These are phyloP conservation scores for Mormyrops attenuatus DNA, from an alignment of 2,797 vertebrate genomes.

Conservation along the genomic window DNA sequence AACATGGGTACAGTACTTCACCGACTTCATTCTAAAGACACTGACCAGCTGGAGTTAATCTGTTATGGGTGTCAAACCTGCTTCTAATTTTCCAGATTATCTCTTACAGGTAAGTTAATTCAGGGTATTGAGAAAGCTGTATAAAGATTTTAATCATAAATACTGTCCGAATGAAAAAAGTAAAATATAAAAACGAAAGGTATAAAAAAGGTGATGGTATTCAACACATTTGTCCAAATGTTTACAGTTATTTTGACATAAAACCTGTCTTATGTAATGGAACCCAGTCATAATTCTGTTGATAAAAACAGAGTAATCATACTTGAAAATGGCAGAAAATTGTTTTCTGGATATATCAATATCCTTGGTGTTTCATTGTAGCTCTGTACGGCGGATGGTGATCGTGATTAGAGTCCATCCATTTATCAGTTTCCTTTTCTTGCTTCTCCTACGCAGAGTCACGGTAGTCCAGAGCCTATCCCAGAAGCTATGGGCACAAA, in stretches of 20 bases:
- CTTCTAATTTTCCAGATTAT: background rate
- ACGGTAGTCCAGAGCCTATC: background rate
- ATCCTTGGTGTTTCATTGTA: background rate
- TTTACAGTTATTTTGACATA: background rate
- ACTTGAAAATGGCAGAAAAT: background rate
- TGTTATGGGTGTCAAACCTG: background rate
- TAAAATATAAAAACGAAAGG: background rate
- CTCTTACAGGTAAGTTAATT: background rate
- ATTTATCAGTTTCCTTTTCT: background rate
- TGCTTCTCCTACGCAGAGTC: background rate
- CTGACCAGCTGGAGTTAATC: background rate
- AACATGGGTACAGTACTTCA: background rate
- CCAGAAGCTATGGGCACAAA: background rate
- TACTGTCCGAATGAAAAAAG: background rate
- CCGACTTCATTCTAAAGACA: background rate
- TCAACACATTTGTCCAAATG: background rate
- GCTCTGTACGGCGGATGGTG: background rate
- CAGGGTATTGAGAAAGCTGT: background rate
- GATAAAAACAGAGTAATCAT: background rate
- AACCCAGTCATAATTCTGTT: background rate
- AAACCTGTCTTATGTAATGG: background rate
- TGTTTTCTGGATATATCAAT: background rate
- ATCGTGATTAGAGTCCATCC: background rate
- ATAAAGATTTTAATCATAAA: background rate
- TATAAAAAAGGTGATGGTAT: background rate